Evolutionary conservation across 1,140 invertebrate genomes (phyloP).

Genomic region (Asobara japonica): DNA sequence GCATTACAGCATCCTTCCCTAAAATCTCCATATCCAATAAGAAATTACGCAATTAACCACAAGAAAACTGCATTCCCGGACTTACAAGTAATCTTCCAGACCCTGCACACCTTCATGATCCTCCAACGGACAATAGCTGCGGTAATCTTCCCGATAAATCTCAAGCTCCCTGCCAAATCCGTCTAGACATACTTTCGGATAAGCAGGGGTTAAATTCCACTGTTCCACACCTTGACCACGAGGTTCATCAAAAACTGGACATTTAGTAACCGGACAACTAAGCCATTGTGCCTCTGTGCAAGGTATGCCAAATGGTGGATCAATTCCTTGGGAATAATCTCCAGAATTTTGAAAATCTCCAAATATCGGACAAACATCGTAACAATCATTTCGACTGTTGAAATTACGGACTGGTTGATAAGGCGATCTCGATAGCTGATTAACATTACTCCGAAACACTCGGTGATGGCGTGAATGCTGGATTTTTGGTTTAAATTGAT

Average conservation of each 20-base stretch:
- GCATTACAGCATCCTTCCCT: no score
- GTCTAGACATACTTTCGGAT: background rate
- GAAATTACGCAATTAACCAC: background rate
- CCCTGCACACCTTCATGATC: slow-evolving; percentile 40
- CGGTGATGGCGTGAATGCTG: background rate
- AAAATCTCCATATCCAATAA: no score
- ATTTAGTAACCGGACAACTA: slow-evolving; percentile 47
- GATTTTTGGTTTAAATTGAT: slow-evolving; percentile 6
- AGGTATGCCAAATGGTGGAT: slow-evolving; percentile 24
- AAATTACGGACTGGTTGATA: background rate
- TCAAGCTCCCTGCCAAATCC: background rate
- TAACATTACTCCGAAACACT: background rate
- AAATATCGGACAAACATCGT: background rate
- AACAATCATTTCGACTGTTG: background rate
- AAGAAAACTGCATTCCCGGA: slow-evolving; percentile 19
- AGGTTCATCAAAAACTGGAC: slow-evolving; percentile 43
- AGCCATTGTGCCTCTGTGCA: slow-evolving; percentile 56
- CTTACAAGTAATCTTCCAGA: slow-evolving; percentile 57
- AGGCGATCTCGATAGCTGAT: background rate
- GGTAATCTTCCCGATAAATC: slow-evolving; percentile 8
- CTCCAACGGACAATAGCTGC: slow-evolving; percentile 25
- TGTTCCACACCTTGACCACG: background rate
- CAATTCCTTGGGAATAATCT: slow-evolving; percentile 3
- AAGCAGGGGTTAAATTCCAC: background rate
- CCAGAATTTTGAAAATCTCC: slow-evolving; percentile 18